Conservation (phyloP, 1,140 invertebrate genomes). For the Parapsyche elsis region DNA sequence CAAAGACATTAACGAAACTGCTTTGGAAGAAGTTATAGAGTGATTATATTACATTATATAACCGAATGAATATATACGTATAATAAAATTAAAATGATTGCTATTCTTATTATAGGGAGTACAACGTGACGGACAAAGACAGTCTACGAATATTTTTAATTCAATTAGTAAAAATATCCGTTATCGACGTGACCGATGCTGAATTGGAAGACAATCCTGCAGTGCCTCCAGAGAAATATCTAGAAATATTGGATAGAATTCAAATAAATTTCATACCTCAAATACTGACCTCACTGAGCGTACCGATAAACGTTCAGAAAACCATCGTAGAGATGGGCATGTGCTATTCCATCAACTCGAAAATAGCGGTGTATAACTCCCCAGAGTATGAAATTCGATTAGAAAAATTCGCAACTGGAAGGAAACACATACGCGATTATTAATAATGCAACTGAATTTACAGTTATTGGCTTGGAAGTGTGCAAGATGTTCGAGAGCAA, state of each 20-base stretch:
- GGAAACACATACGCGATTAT: background rate
- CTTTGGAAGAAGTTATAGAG: constrained; percentile 45
- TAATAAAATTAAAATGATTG: background rate
- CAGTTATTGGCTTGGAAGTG: constrained; percentile 47
- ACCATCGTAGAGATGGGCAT: constrained; percentile 73
- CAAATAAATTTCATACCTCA: constrained; percentile 43
- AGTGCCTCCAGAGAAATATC: constrained; percentile 41
- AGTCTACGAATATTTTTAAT: constrained; percentile 38
- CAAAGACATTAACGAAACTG: constrained; percentile 31
- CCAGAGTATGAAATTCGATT: constrained; percentile 62
- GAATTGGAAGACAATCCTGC: constrained; percentile 41
- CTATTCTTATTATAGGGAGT: constrained; percentile 27
- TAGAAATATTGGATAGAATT: constrained; percentile 38
- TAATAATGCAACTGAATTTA: background rate
- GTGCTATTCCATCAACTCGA: constrained; percentile 74
- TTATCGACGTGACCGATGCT: constrained; percentile 33
- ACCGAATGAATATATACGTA: constrained; percentile 9
- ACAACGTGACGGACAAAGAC: constrained; percentile 36
- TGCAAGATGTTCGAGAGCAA: constrained; percentile 3
- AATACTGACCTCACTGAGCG: constrained; percentile 62
- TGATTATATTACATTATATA: constrained; percentile 37
- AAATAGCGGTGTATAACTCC: constrained; percentile 62
- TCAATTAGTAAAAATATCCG: constrained; percentile 10
- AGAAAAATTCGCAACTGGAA: background rate
- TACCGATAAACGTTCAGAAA: constrained; percentile 62